These are phyloP conservation scores for Microdon myrmicae DNA, from an alignment of 2,888 invertebrate species.

Conservation along the genomic window DNA sequence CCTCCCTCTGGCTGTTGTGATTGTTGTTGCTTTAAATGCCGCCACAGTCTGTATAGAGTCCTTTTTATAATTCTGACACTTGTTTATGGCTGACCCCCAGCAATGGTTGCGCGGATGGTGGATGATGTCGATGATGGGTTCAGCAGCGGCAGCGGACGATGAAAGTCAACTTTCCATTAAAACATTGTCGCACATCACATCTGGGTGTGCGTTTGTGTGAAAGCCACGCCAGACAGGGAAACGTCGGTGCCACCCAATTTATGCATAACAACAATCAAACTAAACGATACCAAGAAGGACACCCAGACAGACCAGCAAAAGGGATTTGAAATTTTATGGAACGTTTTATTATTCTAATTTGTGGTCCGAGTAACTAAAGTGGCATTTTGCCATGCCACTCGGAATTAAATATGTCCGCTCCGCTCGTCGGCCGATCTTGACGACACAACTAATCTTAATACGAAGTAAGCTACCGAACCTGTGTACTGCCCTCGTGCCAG, in stretches of 20 bases:
- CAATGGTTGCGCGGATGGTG: conserved; percentile 21
- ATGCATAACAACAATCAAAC: conserved; percentile 40
- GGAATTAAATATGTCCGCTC: conserved; percentile 45
- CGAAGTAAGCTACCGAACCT: neutral
- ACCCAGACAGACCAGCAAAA: conserved; percentile 45
- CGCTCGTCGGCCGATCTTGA: neutral
- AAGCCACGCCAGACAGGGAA: conserved; percentile 14
- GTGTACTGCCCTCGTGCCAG: conserved; percentile 1
- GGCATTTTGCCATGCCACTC: conserved; percentile 61
- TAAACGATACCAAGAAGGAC: conserved; percentile 23
- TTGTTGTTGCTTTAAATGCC: conserved; percentile 14
- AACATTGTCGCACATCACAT: conserved; percentile 15
- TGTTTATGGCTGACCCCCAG: conserved; percentile 48
- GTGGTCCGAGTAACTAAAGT: conserved; percentile 61
- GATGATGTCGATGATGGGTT: conserved; percentile 25
- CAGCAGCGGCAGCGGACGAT: conserved; percentile 24
- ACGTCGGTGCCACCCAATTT: too few relatives aligned
- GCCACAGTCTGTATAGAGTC: conserved; percentile 14
- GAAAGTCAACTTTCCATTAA: conserved; percentile 48
- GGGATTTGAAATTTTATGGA: conserved; percentile 62
- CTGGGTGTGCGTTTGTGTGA: neutral
- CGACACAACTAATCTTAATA: neutral
- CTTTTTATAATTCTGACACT: conserved; percentile 49
- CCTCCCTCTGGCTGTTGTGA: conserved; percentile 10
- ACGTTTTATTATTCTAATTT: conserved; percentile 67